A percentile compares a stretch with the other conserved stretches of the same genome.
These are phyloP conservation scores for Leptopterna dolabrata DNA, from an alignment of 2,888 invertebrate genomes.

Conservation along the genomic window DNA sequence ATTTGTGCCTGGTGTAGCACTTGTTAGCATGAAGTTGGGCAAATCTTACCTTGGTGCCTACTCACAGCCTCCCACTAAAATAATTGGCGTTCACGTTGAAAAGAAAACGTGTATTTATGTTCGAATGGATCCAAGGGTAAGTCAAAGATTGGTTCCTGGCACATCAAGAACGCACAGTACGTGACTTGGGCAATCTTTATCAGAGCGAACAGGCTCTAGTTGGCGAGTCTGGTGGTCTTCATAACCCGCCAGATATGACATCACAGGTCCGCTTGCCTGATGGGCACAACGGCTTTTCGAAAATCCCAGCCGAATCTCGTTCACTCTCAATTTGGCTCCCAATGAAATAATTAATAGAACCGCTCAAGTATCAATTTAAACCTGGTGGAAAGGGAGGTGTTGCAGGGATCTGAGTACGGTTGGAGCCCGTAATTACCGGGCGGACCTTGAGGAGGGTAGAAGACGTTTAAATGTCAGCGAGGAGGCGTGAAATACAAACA, in stretches of 20 bases:
- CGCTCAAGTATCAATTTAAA: slow-evolving; percentile 17
- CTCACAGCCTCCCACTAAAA: slow-evolving; percentile 14
- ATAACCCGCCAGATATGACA: slow-evolving; percentile 8
- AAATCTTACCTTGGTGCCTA: background rate
- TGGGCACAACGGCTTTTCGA: background rate
- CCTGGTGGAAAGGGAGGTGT: background rate
- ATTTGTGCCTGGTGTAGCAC: background rate
- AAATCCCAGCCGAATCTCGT: background rate
- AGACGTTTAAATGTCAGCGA: slow-evolving; percentile 51
- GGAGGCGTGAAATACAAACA: slow-evolving; percentile 50
- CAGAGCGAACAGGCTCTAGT: background rate
- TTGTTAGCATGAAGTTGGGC: background rate
- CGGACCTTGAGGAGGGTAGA: background rate
- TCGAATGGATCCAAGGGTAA: background rate
- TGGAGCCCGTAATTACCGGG: slow-evolving; percentile 6
- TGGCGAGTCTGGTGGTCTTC: slow-evolving; percentile 17
- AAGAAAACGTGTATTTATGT: slow-evolving; percentile 27
- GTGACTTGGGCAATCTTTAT: slow-evolving; percentile 29
- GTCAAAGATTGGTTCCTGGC: background rate
- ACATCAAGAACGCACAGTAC: slow-evolving; percentile 26
- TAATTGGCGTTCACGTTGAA: slow-evolving; percentile 24
- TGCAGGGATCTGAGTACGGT: background rate
- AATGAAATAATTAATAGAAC: background rate
- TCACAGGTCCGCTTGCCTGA: background rate
- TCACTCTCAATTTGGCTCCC: background rate